Evolutionary conservation across 1,140 invertebrate genomes (phyloP).

Genomic region (Papilio helenus): DNA sequence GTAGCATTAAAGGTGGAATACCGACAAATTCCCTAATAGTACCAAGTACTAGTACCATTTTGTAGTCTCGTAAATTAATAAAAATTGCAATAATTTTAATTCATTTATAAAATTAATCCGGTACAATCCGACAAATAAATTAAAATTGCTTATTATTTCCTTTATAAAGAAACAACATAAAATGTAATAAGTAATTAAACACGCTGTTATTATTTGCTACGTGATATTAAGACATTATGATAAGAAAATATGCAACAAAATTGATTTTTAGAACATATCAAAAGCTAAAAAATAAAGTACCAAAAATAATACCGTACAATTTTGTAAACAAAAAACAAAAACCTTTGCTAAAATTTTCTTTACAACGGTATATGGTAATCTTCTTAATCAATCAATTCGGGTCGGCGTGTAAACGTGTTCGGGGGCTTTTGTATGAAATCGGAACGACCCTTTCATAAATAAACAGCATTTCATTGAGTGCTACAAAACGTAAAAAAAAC

Average conservation of each 20-base stretch:
- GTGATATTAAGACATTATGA: too few relatives aligned
- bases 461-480: conserved; percentile 23
- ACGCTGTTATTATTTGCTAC: too few relatives aligned
- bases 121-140: neutral
- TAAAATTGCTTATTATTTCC: neutral
- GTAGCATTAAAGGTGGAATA: too few relatives aligned
- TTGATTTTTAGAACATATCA: neutral
- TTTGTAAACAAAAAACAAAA: neutral
- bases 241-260: too few relatives aligned
- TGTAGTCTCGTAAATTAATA: neutral
- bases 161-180: neutral
- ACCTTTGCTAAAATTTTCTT: conserved; percentile 10
- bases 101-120: neutral
- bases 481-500: conserved; percentile 10
- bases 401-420: neutral
- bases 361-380: neutral
- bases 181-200: too few relatives aligned
- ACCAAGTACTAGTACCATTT: conserved; percentile 32
- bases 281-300: neutral
- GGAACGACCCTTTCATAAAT: conserved; percentile 1
- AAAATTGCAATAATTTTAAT: neutral
- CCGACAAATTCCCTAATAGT: neutral
- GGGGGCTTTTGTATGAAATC: neutral
- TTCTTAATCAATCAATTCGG: conserved; percentile 2
- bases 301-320: neutral